Percentiles rank a stretch among this genome's conserved stretches.
Evolutionary conservation across 2,797 vertebrate species (phyloP).

Genomic region (Anguilla megastoma): DNA sequence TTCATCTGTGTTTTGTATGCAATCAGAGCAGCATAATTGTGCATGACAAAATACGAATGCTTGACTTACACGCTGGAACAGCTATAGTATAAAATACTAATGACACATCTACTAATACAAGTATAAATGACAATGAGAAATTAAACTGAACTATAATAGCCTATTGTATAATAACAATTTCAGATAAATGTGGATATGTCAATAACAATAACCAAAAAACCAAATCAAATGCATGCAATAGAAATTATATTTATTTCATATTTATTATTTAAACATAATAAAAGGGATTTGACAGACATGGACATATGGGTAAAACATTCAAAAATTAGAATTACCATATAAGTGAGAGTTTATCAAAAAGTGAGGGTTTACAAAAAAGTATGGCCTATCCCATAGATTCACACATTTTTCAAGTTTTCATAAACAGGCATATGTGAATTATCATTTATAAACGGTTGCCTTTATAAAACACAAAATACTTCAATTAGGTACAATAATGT

Average conservation of each 20-base stretch:
- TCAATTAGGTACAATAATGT: neutral
- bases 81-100: neutral
- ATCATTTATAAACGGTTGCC: neutral
- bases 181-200: neutral
- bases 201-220: neutral
- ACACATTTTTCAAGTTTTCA: neutral
- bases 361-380: neutral
- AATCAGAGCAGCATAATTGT: neutral
- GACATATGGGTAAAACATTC: neutral
- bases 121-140: neutral
- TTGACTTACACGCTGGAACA: neutral
- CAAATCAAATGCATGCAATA: neutral
- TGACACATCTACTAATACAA: neutral
- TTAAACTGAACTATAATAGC: neutral
- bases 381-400: neutral
- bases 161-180: neutral
- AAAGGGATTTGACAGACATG: neutral
- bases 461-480: neutral
- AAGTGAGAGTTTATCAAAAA: neutral
- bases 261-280: neutral
- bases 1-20: neutral
- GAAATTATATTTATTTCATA: neutral
- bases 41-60: neutral
- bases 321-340: neutral
- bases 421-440: neutral